Evolutionary conservation across 2,888 invertebrate species (phyloP).

Genomic region (Lypha dubia): DNA sequence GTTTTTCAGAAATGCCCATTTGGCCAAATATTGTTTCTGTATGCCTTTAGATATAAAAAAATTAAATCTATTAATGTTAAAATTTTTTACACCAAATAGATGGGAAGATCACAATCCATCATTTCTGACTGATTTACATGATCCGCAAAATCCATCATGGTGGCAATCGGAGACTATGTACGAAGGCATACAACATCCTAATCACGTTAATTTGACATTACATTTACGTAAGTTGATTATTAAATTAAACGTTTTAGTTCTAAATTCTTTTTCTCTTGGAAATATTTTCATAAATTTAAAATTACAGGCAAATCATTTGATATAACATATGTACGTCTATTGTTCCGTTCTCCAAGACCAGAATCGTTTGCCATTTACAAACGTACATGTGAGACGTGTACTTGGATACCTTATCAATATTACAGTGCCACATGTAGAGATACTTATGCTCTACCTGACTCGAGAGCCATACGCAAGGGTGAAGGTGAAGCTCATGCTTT

Average conservation of each 20-base stretch:
- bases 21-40: too few relatives aligned
- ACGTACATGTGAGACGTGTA: conserved; percentile 89
- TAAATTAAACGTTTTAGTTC: not conserved
- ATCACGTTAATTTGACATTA: conserved; percentile 95
- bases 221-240: conserved; percentile 87
- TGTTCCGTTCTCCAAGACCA: conserved; percentile 97
- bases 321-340: conserved; percentile 96
- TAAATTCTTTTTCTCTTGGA: not conserved
- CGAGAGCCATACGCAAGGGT: conserved; percentile 87
- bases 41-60: too few relatives aligned
- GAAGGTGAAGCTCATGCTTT: conserved; percentile 95
- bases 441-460: conserved; percentile 93
- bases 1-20: too few relatives aligned
- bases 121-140: conserved; percentile 95
- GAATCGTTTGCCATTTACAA: conserved; percentile 99
- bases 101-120: conserved; percentile 87
- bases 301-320: conserved; percentile 96
- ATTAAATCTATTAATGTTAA: too few relatives aligned
- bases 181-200: conserved; percentile 95
- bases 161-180: conserved; percentile 99
- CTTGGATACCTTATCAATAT: conserved; percentile 95
- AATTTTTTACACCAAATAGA: conserved; percentile 72
- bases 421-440: conserved; percentile 96
- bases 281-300: not conserved
- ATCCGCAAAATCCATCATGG: conserved; percentile 95